Conservation (phyloP, 2,113 vertebrate genomes). For the Dendropsophus ebraccatus region DNA sequence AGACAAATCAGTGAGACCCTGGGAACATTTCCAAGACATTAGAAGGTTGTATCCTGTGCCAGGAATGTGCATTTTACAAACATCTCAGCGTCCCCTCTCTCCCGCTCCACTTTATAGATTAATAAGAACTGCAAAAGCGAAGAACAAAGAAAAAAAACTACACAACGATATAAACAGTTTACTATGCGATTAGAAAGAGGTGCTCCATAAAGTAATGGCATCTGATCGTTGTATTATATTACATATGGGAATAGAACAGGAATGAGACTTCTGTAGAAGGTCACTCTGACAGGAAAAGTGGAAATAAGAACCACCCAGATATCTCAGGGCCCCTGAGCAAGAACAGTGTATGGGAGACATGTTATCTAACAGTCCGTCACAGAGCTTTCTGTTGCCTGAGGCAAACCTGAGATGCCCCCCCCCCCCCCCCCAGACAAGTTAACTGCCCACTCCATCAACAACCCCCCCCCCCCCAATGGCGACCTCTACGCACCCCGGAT, state of each 20-base stretch:
- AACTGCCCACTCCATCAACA: too few species aligned
- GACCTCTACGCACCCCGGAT: too few species aligned
- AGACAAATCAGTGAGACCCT: conserved; percentile 46
- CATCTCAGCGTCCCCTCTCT: conserved; percentile 1
- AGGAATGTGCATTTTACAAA: conserved; percentile 46
- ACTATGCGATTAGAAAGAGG: not conserved
- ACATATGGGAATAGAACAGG: not conserved
- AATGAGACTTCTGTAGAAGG: too few species aligned
- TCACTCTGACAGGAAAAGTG: too few species aligned
- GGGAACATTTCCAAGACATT: conserved; percentile 29
- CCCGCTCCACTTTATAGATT: conserved; percentile 19
- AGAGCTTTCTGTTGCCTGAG: too few species aligned
- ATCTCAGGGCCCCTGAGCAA: too few species aligned
- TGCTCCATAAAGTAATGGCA: not conserved
- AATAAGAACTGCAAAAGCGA: not conserved
- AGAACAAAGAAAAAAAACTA: not conserved
- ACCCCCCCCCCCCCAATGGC: too few species aligned
- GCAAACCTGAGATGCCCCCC: too few species aligned
- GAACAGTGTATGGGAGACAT: too few species aligned
- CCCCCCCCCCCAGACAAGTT: too few species aligned
- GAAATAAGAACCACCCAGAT: too few species aligned
- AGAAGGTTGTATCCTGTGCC: conserved; percentile 37
- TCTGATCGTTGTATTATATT: not conserved
- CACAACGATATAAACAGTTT: not conserved
- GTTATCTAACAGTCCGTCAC: too few species aligned